Base-by-base conservation (phyloP, 2,113 vertebrate genomes). In the Phrynocephalus versicolor region DNA sequence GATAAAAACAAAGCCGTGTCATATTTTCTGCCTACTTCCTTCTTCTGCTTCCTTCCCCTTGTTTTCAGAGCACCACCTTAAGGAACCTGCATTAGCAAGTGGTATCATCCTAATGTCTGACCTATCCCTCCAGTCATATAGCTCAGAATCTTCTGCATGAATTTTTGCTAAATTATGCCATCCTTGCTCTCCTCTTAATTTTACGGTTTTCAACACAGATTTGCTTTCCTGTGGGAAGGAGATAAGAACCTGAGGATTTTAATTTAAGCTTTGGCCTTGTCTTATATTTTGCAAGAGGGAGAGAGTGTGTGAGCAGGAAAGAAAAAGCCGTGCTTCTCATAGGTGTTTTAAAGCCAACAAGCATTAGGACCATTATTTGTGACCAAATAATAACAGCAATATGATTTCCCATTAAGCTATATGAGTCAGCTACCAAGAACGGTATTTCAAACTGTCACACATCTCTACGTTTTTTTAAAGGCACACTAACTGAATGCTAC, bases 121-220 rank as follows among this genome's bases (percentile, higher is more conserved):
- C 96, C 96, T 95, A 94, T 92, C 96, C 97, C 96, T 96, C 95
- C 96, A 97, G 97, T 95, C 96, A 97, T 94, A 95, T 83, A 95
- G 95, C 96, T 97, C 95, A 93, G 93, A 95, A 95, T 96, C 96
- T 95, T 90, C 95, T 95, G 95, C 96, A 95, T 94, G 96, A 96
- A 96, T 96, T 95, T 95, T 95, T 97, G 95, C 96, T 97, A 97
- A 97, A 98, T 96, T 96, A 97, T 97, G 97, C 97, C 97, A 97
- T 97, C 97, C 96, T 96, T 96, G 93, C 97, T 96, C 96, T 96
- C 97, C 96, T 97, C 97, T 96, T 97, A 97, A 98, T 98, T 98
- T 99, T 97, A 99, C 96, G 97, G 97, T 97, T 98, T 97, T 99
- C 97, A 97, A 96, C 97, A 97, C 95, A 97, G 97, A 98, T 99